Conservation (phyloP, 2,797 vertebrate species). For the Pipistrellus kuhlii region DNA sequence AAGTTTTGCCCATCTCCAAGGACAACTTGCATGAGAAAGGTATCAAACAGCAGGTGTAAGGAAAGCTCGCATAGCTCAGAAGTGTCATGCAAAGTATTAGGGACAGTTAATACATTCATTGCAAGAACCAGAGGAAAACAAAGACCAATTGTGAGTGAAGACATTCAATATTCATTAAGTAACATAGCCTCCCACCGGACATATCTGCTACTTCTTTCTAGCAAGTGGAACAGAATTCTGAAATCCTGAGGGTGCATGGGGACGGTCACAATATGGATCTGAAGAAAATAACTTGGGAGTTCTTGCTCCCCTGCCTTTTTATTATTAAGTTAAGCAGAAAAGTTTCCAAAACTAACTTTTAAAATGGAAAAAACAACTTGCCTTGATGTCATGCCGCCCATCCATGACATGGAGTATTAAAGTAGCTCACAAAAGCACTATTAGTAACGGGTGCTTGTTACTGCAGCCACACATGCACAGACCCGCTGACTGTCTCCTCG, state of each 20-base stretch:
- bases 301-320: background rate
- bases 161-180: constrained; percentile 65
- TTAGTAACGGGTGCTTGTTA: constrained; percentile 53
- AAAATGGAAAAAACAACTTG: background rate
- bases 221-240: constrained; percentile 27
- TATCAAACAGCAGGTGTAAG: constrained; percentile 67
- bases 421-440: constrained; percentile 24
- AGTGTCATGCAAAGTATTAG: constrained; percentile 85
- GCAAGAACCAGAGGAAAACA: constrained; percentile 81
- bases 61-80: constrained; percentile 82
- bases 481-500: background rate
- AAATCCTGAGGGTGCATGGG: background rate
- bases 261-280: background rate
- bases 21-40: constrained; percentile 62
- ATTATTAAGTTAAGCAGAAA: constrained; percentile 17
- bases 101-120: constrained; percentile 77
- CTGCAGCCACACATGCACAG: constrained; percentile 50
- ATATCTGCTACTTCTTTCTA: background rate
- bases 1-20: constrained; percentile 79
- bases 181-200: background rate
- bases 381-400: background rate
- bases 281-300: background rate
- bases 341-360: constrained; percentile 5
- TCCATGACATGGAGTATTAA: constrained; percentile 28
- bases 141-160: constrained; percentile 80